phyloP scores from a whole-genome alignment of 2,797 vertebrate genomes.

The Schizothorax lantsangensis region DNA sequence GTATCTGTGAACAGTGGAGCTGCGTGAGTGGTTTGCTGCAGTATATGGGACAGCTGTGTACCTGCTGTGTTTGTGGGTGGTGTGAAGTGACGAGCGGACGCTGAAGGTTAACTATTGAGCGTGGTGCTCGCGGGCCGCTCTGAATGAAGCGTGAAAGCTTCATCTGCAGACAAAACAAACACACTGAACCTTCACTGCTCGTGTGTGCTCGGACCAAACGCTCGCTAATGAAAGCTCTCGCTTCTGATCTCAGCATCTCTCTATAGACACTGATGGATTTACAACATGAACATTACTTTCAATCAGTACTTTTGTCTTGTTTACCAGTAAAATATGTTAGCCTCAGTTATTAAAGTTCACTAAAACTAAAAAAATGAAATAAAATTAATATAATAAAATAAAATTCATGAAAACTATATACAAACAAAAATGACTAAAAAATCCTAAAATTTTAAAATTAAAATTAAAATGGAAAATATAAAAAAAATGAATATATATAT shows the following conservation, averaged over 20 bases:
- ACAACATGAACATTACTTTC: not conserved
- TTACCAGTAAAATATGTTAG: not conserved
- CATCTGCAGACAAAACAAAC: conserved; percentile 48
- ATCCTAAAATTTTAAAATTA: too few relatives aligned
- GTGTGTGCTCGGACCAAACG: not conserved
- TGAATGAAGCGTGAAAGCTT: conserved; percentile 51
- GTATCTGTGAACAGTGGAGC: too few relatives aligned
- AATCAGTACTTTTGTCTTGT: not conserved
- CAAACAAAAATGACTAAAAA: too few relatives aligned
- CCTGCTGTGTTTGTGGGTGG: conserved; percentile 61
- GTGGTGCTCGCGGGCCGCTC: conserved; percentile 39
- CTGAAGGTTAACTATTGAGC: conserved; percentile 57
- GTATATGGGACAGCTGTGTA: conserved; percentile 51
- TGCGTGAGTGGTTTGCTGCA: not conserved
- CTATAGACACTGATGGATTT: not conserved
- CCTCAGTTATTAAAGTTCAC: not conserved
- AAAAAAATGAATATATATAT: too few relatives aligned
- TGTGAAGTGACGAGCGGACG: conserved; percentile 59
- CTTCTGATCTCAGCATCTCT: not conserved
- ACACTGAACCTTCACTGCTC: conserved; percentile 11
- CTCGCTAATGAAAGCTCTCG: not conserved
- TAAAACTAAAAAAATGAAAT: not conserved
- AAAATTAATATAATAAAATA: too few relatives aligned
- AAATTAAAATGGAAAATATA: too few relatives aligned
- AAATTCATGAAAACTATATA: too few relatives aligned